Percentiles rank a stretch among this genome's conserved stretches.
Evolutionary conservation across 2,797 vertebrate genomes (phyloP).

Genomic region (Rhinophrynus dorsalis): DNA sequence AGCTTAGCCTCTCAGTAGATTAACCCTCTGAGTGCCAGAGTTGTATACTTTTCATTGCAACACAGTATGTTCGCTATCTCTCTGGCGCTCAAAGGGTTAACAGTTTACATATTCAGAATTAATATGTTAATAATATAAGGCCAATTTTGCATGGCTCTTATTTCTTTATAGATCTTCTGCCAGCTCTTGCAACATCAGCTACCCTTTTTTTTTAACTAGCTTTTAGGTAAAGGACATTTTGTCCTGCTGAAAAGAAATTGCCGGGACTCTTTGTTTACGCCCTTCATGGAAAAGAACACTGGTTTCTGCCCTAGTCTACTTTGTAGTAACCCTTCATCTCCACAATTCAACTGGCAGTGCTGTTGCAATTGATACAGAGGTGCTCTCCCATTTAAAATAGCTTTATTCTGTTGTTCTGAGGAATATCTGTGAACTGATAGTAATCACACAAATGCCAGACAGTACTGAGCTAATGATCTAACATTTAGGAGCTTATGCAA

Average conservation of each 20-base stretch:
- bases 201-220: background rate
- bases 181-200: constrained; percentile 21
- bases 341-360: background rate
- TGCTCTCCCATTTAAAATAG: too few species aligned
- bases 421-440: background rate
- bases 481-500: too few species aligned
- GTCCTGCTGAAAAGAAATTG: constrained; percentile 9
- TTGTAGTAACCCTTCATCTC: background rate
- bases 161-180: background rate
- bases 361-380: too few species aligned
- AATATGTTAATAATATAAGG: too few species aligned
- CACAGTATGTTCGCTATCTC: too few species aligned
- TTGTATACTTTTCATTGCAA: too few species aligned
- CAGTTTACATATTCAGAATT: too few species aligned
- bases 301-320: background rate
- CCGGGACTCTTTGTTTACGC: background rate
- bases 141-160: constrained; percentile 7
- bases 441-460: background rate
- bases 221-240: constrained; percentile 36
- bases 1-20: too few species aligned
- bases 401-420: background rate
- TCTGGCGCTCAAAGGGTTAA: too few species aligned
- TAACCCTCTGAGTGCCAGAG: too few species aligned
- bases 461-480: too few species aligned
- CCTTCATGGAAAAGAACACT: constrained; percentile 1